Base-by-base conservation (phyloP, 2,888 invertebrate species). In the Drosophila prostipennis region DNA sequence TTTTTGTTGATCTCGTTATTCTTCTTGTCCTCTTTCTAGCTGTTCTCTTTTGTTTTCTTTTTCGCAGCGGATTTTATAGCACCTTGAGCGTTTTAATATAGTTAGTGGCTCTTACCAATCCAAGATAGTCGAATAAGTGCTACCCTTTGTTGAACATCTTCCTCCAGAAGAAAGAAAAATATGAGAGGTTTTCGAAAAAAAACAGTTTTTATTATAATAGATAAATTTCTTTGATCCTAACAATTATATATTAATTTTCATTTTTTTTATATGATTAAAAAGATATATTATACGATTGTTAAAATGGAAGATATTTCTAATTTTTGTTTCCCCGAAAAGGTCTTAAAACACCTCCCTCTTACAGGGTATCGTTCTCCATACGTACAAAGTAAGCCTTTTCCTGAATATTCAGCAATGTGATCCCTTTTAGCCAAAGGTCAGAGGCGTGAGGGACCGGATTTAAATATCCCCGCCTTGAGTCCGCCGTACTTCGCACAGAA, bases 321-420 rank as follows among this genome's bases (percentile, higher is more conserved):
- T 26, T 6, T 10, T 42, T 11, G 10, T 19, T 16, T 6, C 6
- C 13, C 42, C 5, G 1, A 37, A n/a, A n/a, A 26, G 23, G 0
- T 0, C 1, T 8, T 0, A 26, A 26, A 10, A 3, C 11, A 19
- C 32, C 26, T 32, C 5, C 36, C 7, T 5, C 7, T 26, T 45
- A 32, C 19, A 32, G 45, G 45, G 45, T 40, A 58, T 52, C 23
- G 29, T 13, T 1, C 14, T 7, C 3, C n/a, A 23, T 14, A 23
- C 4, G 1, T 40, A 16, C 16, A 23, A n/a, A 40, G 39, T 11
- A 16, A 8, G 5, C 43, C 60, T 36, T 5, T 5, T 8, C 54
- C 16, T 51, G 70, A 70, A 70, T 70, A 70, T 70, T 70, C 70
- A 70, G 68, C 56, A 52, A 26, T 46, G 48, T 53, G 68, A 70